A percentile compares a stretch with the other conserved stretches of the same genome.
Conservation (phyloP, 2,113 vertebrate genomes). For the Stegastes partitus region DNA sequence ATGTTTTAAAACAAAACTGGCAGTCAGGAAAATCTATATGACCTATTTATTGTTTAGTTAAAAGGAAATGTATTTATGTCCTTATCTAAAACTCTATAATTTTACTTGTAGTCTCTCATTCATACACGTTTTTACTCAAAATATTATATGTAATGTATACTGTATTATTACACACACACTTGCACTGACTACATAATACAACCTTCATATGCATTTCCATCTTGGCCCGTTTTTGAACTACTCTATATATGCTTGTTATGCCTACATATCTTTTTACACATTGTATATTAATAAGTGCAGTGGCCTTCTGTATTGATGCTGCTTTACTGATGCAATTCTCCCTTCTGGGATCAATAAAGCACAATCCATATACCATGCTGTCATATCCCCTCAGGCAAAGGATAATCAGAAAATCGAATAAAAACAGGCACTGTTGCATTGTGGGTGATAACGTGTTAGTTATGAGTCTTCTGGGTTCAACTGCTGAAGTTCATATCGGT, state of each 20-base stretch:
- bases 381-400: conserved; percentile 17
- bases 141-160: no score
- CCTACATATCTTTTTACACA: not conserved
- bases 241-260: not conserved
- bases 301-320: conserved; percentile 3
- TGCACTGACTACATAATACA: not conserved
- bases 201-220: not conserved
- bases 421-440: conserved; percentile 8
- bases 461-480: conserved; percentile 4
- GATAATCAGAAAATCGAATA: conserved; percentile 28
- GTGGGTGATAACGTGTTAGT: conserved; percentile 8
- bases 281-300: conserved; percentile 15
- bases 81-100: no score
- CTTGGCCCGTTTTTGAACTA: not conserved
- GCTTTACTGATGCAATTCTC: conserved; percentile 10
- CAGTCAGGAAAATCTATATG: no score
- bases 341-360: conserved; percentile 43
- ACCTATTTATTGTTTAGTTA: no score
- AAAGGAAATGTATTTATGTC: no score
- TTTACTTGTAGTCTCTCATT: no score
- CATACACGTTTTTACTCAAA: no score
- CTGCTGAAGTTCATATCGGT: not conserved
- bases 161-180: not conserved
- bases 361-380: conserved; percentile 13
- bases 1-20: no score